Base-by-base conservation (phyloP, 2,797 vertebrate species). In the Salarias fasciatus region DNA sequence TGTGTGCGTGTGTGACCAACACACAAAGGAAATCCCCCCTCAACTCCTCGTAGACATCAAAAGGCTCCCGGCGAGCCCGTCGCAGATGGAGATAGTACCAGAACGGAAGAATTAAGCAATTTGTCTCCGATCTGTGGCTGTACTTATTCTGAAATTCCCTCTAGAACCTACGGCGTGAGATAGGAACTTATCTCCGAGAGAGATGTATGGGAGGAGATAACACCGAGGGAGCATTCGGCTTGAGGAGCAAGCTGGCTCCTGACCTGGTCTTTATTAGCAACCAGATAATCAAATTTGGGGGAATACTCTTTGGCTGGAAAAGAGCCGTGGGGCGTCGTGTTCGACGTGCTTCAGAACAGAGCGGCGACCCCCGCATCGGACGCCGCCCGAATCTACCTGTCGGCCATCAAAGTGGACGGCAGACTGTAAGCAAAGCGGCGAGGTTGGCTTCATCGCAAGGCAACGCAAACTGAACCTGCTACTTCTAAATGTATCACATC, bases 191-290 rank as follows among this genome's bases (percentile, higher is more conserved):
- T 89, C 85, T 84, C 59, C 3, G 6, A 55, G 45, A 57, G 13
- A 75, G 77, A 90, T 85, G 60, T 38, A 37, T 64, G 36, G 12
- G 48, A 69, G 73, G 48, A 80, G 86, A 85, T 88, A 90, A 84
- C 61, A 49, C 9, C 4, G 56, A 73, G 53, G 50, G 49, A 78
- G 81, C 76, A n/a, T 48, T 77, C 47, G 71, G 77, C 74, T 72
- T 53, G 50, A 82, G 80, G 75, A 89, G 80, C 82, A 80, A 71
- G 86, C 84, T 82, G 76, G 81, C 88, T 93, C 88, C 93, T 92
- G 93, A 95, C 91, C 96, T 97, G 96, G 88, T 95, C 76, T 94
- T 93, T 94, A 98, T 98, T 97, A 96, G 92, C 85, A 77, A 90
- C 86, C 91, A 93, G 92, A 93, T 98, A 97, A 97, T 98, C 95